Conservation (phyloP, 1,140 invertebrate species). For the Meloidogyne floridensis region DNA sequence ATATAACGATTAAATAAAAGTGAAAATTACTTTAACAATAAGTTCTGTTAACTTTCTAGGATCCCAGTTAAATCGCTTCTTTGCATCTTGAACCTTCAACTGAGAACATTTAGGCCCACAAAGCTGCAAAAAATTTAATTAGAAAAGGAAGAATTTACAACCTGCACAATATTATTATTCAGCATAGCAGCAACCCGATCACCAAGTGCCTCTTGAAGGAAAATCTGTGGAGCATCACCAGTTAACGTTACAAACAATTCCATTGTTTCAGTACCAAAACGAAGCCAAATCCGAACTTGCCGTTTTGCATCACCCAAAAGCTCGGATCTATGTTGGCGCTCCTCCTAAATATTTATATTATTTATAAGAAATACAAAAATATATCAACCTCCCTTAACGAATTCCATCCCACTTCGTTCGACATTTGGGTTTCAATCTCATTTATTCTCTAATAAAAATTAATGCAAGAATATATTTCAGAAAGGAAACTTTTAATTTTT, state of each 20-base stretch:
- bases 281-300: constrained; percentile 90
- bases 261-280: constrained; percentile 89
- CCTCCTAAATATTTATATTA: constrained; percentile 40
- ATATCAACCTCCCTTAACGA: constrained; percentile 33
- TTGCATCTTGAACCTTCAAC: constrained; percentile 89
- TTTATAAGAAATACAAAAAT: not conserved
- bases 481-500: constrained; percentile 77
- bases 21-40: constrained; percentile 75
- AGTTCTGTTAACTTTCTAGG: constrained; percentile 84
- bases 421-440: constrained; percentile 86
- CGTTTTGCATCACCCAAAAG: constrained; percentile 79
- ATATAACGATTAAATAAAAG: not conserved
- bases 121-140: constrained; percentile 74
- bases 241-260: constrained; percentile 97
- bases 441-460: constrained; percentile 75
- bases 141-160: constrained; percentile 4
- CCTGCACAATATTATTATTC: constrained; percentile 74
- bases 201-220: constrained; percentile 81
- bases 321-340: constrained; percentile 62
- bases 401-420: constrained; percentile 69
- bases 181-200: constrained; percentile 93
- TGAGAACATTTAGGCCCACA: constrained; percentile 95
- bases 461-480: not conserved
- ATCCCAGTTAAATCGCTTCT: constrained; percentile 90
- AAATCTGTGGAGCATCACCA: constrained; percentile 88